These are phyloP conservation scores for Cyanoderma ruficeps DNA, from an alignment of 2,113 vertebrate species.

Conservation along the genomic window DNA sequence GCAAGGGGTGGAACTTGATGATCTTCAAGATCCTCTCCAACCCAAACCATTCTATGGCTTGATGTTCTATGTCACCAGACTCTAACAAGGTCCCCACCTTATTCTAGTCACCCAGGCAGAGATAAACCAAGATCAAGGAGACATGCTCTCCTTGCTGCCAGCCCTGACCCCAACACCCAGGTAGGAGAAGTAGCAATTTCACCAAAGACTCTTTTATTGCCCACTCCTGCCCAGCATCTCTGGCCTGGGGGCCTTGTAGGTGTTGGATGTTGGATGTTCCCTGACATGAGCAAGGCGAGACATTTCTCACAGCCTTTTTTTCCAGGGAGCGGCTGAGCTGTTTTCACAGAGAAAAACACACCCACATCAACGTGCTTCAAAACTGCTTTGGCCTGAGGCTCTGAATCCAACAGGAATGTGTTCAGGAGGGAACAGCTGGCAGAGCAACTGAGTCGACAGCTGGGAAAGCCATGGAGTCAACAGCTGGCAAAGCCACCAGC, in stretches of 20 bases:
- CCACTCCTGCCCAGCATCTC: neutral
- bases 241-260: neutral
- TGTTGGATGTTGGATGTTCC: neutral
- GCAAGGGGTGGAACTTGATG: accelerated
- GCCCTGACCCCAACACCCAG: neutral
- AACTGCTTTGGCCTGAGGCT: neutral
- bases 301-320: neutral
- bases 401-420: neutral
- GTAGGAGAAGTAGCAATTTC: neutral
- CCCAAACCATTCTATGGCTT: neutral
- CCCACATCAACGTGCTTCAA: accelerated
- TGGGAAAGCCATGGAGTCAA: neutral
- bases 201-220: neutral
- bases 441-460: neutral
- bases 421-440: neutral
- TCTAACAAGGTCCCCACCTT: neutral
- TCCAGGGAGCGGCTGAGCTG: accelerated
- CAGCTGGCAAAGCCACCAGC: neutral
- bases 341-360: neutral
- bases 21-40: neutral
- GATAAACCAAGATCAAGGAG: neutral
- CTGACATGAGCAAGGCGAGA: neutral
- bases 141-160: neutral
- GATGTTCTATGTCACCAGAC: accelerated
- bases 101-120: neutral